Conservation (phyloP, 2,113 vertebrate genomes). For the Sinocyclocheilus rhinocerous region DNA sequence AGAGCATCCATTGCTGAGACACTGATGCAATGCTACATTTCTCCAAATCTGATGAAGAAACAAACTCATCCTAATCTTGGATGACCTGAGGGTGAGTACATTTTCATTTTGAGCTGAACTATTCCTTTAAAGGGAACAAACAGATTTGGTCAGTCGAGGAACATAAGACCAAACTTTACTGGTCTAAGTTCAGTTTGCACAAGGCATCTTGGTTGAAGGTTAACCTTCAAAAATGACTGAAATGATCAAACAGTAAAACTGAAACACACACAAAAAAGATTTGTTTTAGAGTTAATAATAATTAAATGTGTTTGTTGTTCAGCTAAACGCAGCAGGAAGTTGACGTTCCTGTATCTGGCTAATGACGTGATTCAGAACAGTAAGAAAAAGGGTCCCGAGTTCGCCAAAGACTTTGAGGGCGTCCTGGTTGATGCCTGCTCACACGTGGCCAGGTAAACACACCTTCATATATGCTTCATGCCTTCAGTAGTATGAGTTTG, state of each 20-base stretch:
- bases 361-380: conserved; percentile 99
- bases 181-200: not conserved
- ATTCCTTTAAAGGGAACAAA: too few species aligned
- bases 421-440: conserved; percentile 97
- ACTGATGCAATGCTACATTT: too few species aligned
- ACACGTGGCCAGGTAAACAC: conserved; percentile 90
- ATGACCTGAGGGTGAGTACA: too few species aligned
- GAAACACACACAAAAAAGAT: not conserved
- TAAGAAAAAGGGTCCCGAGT: conserved; percentile 98
- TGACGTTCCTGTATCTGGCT: conserved; percentile 96
- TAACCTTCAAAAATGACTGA: not conserved
- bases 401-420: conserved; percentile 92
- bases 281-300: not conserved
- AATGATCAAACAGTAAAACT: not conserved
- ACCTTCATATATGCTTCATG: not conserved
- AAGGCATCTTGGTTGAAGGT: not conserved
- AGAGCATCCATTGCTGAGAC: too few species aligned
- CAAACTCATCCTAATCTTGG: too few species aligned
- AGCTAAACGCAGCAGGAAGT: conserved; percentile 93
- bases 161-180: too few species aligned
- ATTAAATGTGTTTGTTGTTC: conserved; percentile 46
- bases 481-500: not conserved
- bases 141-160: too few species aligned
- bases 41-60: too few species aligned
- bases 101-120: too few species aligned